Evolutionary conservation across 2,888 invertebrate species (phyloP), one percentile per base, ranked within the genome.

Genomic region (Eumacrocentrus americanus): DNA sequence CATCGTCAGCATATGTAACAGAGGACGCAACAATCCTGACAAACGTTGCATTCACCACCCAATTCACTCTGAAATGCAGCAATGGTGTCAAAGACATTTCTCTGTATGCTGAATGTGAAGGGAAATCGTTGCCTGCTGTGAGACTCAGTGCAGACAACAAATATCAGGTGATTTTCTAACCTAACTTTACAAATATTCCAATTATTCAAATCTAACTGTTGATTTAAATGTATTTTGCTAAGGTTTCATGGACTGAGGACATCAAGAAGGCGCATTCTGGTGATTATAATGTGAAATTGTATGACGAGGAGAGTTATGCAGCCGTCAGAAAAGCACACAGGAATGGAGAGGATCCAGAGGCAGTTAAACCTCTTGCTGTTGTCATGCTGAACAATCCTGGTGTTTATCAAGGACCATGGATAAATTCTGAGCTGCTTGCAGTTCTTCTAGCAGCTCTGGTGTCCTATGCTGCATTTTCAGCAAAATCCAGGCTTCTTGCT

Each of bases 241-340:
- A 95, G 92, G 90, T 98, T 20, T 97, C 97, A 69, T 96, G 96
- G 94, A 92, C 91, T 7, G 94, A 95, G 76, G 96, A 96, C 65
- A 87, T 91, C 22, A 88, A 90, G 48, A 89, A 90, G 70, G 90
- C 94, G 0, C 88, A 89, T 57, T 88, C 93, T 47, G 96, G 95
- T 23, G 88, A 89, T 48, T 91, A 93, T 70, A 86, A 86, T 60
- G 86, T 98, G 50, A 88, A 90, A 63, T 83, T 98, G 16, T 91
- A 91, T 73, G 95, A 97, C 71, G 97, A 98, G 82, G 97, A 98
- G 76, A 93, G 94, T 61, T 96, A 91, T 83, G 89, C 92, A 1
- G 88, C 89, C 4, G 85, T 95, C 56, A 89, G 92, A 60, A 95
- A 96, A 79, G 94, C 91, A 3, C 84, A 89, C 18, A 86, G 91